phyloP scores from a whole-genome alignment of 2,113 vertebrate species.

The Malurus alboscapulatus region DNA sequence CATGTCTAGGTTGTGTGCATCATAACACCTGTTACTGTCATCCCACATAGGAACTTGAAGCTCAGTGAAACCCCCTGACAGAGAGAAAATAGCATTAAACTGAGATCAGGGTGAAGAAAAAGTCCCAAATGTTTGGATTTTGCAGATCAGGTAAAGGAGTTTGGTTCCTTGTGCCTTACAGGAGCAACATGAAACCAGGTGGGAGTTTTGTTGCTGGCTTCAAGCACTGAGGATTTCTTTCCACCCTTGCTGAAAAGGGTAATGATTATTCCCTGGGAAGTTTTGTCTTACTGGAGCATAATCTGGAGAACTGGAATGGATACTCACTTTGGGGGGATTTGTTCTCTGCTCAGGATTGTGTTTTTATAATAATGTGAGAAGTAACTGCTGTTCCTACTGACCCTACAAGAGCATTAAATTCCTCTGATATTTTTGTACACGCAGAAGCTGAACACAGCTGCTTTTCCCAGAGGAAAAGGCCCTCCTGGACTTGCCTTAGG shows the following conservation, averaged over 20 bases:
- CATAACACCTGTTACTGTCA: neutral
- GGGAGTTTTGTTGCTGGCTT: neutral
- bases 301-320: neutral
- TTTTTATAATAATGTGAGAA: neutral
- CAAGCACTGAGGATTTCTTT: neutral
- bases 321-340: neutral
- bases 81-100: neutral
- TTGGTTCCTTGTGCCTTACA: neutral
- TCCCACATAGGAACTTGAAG: neutral
- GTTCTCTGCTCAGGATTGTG: neutral
- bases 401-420: neutral
- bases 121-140: neutral
- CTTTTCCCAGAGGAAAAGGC: neutral
- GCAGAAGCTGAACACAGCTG: neutral
- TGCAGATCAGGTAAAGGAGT: neutral
- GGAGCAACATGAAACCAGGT: neutral
- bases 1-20: fast-evolving
- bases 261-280: neutral
- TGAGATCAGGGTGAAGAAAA: neutral
- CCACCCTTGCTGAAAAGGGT: neutral
- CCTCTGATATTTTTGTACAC: neutral
- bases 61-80: neutral
- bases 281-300: neutral
- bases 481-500: neutral
- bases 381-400: neutral